Evolutionary conservation across 1,140 invertebrate genomes (phyloP).

Genomic region (Drosophila fuyamai): DNA sequence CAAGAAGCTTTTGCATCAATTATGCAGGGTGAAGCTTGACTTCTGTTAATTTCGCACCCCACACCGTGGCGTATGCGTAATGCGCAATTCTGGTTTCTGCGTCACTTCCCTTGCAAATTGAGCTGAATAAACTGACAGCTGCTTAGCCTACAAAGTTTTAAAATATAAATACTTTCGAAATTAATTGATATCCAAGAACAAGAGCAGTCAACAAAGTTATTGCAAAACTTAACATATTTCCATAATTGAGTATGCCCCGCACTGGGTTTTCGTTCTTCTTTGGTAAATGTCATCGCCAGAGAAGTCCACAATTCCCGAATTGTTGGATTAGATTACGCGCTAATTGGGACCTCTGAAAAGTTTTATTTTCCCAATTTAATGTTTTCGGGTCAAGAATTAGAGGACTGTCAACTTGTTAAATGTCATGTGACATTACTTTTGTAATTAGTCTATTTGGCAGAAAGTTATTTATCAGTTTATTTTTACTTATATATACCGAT

Average conservation of each 20-base stretch:
- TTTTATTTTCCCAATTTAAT: conserved; percentile 2
- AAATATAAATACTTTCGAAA: conserved; percentile 17
- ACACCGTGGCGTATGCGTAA: conserved; percentile 43
- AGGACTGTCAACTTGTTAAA: not conserved
- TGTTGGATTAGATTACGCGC: conserved; percentile 14
- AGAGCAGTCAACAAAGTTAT: conserved; percentile 27
- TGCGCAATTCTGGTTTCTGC: conserved; percentile 12
- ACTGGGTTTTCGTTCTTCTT: conserved; percentile 13
- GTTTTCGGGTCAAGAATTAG: conserved; percentile 5
- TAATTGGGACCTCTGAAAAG: conserved; percentile 12
- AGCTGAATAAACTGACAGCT: conserved; percentile 7
- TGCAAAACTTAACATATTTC: conserved; percentile 16
- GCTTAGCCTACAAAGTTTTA: not conserved
- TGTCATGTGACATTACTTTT: not conserved
- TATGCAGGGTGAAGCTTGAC: conserved; percentile 37
- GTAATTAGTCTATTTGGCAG: conserved; percentile 4
- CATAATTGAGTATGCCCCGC: conserved; percentile 17
- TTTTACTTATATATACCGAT: not conserved
- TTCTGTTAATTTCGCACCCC: conserved; percentile 45
- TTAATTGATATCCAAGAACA: conserved; percentile 32
- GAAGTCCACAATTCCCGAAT: conserved; percentile 13
- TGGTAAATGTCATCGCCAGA: conserved; percentile 1
- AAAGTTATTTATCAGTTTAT: not conserved
- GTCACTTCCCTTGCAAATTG: not conserved
- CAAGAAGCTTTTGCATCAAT: conserved; percentile 46